phyloP scores from a whole-genome alignment of 2,888 invertebrate genomes.

The Cryptocephalus primarius region DNA sequence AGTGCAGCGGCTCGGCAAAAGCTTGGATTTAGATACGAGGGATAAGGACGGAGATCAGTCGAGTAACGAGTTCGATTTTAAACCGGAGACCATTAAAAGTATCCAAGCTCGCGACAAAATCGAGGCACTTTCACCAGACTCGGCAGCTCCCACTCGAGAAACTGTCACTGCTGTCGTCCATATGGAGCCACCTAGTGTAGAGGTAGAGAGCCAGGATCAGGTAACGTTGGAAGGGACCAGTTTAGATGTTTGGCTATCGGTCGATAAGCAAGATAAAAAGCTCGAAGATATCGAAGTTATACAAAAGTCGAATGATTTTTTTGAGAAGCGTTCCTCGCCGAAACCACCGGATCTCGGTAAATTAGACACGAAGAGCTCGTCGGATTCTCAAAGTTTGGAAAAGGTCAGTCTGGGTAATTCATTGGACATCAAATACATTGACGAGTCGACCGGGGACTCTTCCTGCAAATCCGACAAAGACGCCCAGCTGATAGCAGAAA shows the following conservation, averaged over 20 bases:
- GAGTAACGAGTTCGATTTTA: slow-evolving; percentile 31
- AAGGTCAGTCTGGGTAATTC: slow-evolving; percentile 34
- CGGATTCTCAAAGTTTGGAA: slow-evolving; percentile 34
- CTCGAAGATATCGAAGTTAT: slow-evolving; percentile 32
- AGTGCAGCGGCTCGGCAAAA: slow-evolving; percentile 34
- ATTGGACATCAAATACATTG: slow-evolving; percentile 36
- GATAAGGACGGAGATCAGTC: slow-evolving; percentile 23
- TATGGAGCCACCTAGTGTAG: slow-evolving; percentile 16
- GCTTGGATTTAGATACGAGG: slow-evolving; percentile 33
- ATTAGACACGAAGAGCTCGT: slow-evolving; percentile 33
- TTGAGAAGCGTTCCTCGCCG: slow-evolving; percentile 29
- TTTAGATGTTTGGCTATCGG: slow-evolving; percentile 37
- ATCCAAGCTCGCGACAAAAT: slow-evolving; percentile 17
- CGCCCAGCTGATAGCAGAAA: slow-evolving; percentile 29
- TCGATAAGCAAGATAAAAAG: slow-evolving; percentile 29
- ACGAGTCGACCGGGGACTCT: slow-evolving; percentile 35
- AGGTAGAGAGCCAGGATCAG: slow-evolving; percentile 20
- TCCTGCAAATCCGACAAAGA: slow-evolving; percentile 35
- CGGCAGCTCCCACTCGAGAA: slow-evolving; percentile 19
- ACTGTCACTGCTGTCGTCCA: slow-evolving; percentile 23
- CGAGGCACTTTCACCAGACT: slow-evolving; percentile 30
- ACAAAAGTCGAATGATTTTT: slow-evolving; percentile 35
- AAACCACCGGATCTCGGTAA: slow-evolving; percentile 35
- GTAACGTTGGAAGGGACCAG: slow-evolving; percentile 37
- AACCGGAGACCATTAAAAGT: slow-evolving; percentile 23